phyloP scores from a whole-genome alignment of 2,797 vertebrate species.

The Serranus cabrilla region DNA sequence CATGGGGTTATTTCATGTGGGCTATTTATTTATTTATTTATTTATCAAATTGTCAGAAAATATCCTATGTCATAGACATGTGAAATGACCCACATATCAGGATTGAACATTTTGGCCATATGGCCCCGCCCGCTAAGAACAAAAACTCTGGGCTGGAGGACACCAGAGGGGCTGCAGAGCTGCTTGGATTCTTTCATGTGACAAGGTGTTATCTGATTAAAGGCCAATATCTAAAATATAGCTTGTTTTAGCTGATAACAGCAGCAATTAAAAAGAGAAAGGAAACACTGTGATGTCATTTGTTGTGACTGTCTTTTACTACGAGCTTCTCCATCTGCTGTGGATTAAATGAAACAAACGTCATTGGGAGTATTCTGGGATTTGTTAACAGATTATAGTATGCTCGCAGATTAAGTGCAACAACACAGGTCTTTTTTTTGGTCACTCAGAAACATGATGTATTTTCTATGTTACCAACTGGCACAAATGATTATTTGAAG shows the following conservation, averaged over 20 bases:
- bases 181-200: background rate
- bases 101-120: no score
- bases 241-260: background rate
- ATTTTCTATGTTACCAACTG: background rate
- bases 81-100: no score
- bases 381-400: background rate
- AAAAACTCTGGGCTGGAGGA: background rate
- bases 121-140: no score
- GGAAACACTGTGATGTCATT: background rate
- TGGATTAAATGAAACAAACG: constrained; percentile 18
- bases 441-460: background rate
- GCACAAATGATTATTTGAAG: background rate
- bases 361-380: constrained; percentile 8
- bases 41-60: no score
- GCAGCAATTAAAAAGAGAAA: background rate
- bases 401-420: background rate
- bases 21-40: no score
- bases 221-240: background rate
- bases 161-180: no score
- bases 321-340: constrained; percentile 14
- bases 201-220: accelerated
- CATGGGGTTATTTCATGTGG: no score
- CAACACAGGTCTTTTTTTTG: background rate
- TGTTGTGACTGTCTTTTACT: background rate
- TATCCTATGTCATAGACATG: no score